Conservation (phyloP, 2,888 invertebrate genomes). For the Melolontha melolontha region DNA sequence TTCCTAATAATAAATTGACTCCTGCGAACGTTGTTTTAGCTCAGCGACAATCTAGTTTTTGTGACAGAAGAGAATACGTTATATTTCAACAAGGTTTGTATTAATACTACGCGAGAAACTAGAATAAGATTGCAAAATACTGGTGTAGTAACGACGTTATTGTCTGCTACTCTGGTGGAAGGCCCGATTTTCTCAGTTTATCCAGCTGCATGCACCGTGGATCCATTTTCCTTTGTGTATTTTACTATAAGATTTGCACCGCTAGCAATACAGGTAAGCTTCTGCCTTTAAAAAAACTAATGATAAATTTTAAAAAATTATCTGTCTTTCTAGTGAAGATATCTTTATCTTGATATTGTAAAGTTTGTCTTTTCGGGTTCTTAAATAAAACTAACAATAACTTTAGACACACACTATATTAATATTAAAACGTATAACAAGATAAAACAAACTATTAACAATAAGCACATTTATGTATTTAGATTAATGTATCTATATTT, state of each 20-base stretch:
- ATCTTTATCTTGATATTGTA: no score
- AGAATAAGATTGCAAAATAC: constrained; percentile 63
- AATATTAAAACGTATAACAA: no score
- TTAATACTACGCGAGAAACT: constrained; percentile 58
- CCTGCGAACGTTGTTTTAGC: constrained; percentile 54
- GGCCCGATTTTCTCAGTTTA: constrained; percentile 58
- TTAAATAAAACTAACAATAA: no score
- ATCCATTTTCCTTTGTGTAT: constrained; percentile 59
- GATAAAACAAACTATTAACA: no score
- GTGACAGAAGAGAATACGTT: constrained; percentile 59
- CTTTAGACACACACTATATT: no score
- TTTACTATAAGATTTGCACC: constrained; percentile 64
- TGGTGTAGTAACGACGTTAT: constrained; percentile 60
- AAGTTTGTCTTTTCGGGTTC: no score
- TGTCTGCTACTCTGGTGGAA: constrained; percentile 26
- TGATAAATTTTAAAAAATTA: no score
- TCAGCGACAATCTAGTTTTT: constrained; percentile 60
- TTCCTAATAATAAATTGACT: no score
- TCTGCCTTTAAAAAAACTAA: constrained; percentile 46
- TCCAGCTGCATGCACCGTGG: constrained; percentile 57
- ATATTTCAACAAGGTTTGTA: constrained; percentile 62
- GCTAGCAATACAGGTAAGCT: constrained; percentile 61
- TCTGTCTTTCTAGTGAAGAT: no score
- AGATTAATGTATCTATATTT: no score
- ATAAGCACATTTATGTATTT: no score